phyloP scores from a whole-genome alignment of 2,888 invertebrate species.

The Ochlodes sylvanus region DNA sequence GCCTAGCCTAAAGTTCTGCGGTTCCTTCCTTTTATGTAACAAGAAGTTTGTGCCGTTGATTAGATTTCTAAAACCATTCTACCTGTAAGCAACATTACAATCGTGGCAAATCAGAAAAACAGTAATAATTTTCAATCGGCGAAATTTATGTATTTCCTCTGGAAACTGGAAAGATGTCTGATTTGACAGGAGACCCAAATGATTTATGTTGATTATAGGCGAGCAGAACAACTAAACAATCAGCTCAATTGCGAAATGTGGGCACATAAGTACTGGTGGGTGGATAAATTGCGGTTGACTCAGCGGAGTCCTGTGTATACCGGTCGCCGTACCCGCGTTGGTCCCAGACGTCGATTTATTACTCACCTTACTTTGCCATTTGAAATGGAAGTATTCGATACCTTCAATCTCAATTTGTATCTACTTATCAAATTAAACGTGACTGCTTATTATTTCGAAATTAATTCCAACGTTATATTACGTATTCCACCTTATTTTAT shows the following conservation, averaged over 20 bases:
- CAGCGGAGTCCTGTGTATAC: constrained; percentile 38
- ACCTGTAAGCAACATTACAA: neutral
- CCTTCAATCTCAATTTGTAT: neutral
- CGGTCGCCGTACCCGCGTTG: constrained; percentile 20
- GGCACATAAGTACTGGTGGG: constrained; percentile 44
- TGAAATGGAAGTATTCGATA: constrained; percentile 16
- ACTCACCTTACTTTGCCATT: constrained; percentile 25
- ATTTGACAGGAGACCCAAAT: constrained; percentile 25
- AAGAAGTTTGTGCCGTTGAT: no score
- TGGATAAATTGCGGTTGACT: constrained; percentile 52
- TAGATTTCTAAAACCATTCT: no score
- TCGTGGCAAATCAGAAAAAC: neutral
- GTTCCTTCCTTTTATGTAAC: no score
- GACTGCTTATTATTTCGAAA: neutral
- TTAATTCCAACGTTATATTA: no score
- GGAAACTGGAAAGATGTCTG: constrained; percentile 28
- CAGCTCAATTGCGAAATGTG: constrained; percentile 50
- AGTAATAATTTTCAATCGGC: neutral
- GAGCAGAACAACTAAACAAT: constrained; percentile 41
- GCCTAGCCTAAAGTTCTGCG: no score
- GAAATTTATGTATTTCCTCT: neutral
- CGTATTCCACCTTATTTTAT: no score
- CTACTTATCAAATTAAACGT: constrained; percentile 1
- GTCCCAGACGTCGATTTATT: constrained; percentile 24
- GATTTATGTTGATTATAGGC: constrained; percentile 31